These are phyloP conservation scores for Callorhinus ursinus DNA, from an alignment of 2,113 vertebrate genomes.

Conservation along the genomic window DNA sequence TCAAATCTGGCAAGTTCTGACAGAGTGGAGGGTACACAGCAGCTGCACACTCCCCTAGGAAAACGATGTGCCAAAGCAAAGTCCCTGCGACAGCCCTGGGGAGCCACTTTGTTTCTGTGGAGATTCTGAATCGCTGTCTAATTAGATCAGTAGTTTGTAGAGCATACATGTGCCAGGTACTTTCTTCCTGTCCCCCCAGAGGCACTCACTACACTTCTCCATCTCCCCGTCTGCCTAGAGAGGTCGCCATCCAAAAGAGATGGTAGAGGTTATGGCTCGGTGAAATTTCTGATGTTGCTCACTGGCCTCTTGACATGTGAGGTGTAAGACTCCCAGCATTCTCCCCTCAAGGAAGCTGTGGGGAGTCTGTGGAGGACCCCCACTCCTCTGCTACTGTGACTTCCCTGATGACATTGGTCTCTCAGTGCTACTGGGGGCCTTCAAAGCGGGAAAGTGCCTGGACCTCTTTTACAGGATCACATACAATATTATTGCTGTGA, in stretches of 20 bases:
- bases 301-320: background rate
- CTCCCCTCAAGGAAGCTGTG: background rate
- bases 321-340: background rate
- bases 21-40: too few relatives aligned
- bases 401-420: background rate
- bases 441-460: background rate
- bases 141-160: background rate
- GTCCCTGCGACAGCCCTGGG: background rate
- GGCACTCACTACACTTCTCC: rapidly evolving
- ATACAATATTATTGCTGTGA: background rate
- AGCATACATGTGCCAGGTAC: rapidly evolving
- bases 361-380: too few relatives aligned
- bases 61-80: background rate
- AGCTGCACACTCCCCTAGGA: too few relatives aligned
- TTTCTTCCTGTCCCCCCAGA: background rate
- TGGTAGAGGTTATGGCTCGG: background rate
- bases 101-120: background rate
- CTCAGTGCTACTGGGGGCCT: background rate
- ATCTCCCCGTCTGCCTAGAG: rapidly evolving
- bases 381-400: rapidly evolving
- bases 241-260: background rate
- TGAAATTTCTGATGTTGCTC: background rate
- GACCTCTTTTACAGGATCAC: background rate
- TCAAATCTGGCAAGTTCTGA: background rate
- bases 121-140: background rate